Percentiles rank a stretch among this genome's conserved stretches.
Evolutionary conservation across 2,888 invertebrate species (phyloP).

Genomic region (Neoaliturus tenellus): DNA sequence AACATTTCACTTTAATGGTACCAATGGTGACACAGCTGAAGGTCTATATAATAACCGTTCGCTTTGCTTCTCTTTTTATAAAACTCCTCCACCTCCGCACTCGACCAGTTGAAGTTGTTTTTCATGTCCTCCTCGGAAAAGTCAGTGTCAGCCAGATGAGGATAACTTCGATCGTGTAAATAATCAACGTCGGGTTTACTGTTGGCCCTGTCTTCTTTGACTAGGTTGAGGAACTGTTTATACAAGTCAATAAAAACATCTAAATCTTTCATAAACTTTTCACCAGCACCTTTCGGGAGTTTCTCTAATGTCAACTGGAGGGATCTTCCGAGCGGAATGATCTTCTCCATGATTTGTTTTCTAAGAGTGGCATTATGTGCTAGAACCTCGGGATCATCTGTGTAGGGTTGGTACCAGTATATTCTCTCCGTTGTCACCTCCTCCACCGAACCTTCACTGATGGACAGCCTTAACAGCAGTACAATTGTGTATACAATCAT

Average conservation of each 20-base stretch:
- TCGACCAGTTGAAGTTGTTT: constrained; percentile 36
- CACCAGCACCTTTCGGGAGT: constrained; percentile 30
- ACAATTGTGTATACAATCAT: not conserved
- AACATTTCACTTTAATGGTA: not conserved
- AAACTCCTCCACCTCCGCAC: constrained; percentile 10
- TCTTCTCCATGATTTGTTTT: constrained; percentile 26
- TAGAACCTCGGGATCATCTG: constrained; percentile 12
- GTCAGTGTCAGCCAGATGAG: constrained; percentile 31
- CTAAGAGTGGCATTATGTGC: constrained; percentile 5
- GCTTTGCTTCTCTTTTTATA: constrained; percentile 22
- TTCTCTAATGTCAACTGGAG: constrained; percentile 10
- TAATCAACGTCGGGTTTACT: constrained; percentile 28
- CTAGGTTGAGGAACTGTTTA: constrained; percentile 17
- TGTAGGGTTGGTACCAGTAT: constrained; percentile 33
- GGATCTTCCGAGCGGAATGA: constrained; percentile 5
- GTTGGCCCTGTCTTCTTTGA: constrained; percentile 16
- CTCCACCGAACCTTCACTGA: not conserved
- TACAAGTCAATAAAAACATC: constrained; percentile 33
- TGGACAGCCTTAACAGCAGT: not conserved
- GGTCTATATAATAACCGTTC: constrained; percentile 30
- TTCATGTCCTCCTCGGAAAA: constrained; percentile 34
- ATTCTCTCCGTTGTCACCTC: constrained; percentile 1
- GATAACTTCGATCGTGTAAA: constrained; percentile 27
- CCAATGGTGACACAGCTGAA: constrained; percentile 30
- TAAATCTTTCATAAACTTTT: constrained; percentile 25